Evolutionary conservation across 2,888 invertebrate species (phyloP), one percentile per base, ranked within the genome.

Genomic region (Cheilosia impressa): DNA sequence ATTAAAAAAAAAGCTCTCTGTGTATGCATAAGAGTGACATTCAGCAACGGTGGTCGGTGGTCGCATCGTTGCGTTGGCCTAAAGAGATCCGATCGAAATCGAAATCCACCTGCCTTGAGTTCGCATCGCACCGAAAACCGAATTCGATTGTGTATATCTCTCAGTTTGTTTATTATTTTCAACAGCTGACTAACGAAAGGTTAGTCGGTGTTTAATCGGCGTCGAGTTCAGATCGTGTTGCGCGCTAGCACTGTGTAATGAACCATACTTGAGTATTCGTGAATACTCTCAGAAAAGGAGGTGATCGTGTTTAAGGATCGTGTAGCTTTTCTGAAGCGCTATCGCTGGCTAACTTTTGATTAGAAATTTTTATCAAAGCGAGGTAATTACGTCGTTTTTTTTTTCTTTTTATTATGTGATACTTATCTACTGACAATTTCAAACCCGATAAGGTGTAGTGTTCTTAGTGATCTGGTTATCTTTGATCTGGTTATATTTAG

Each of bases 181-280:
- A 76, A 85, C 85, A 84, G 81, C 85, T 72, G 76, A 77, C 81
- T 66, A 47, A 62, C 62, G 52, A 66, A 22, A 76, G 73, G 81
- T 81, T 85, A 85, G 85, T 85, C 81, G 81, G 81, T 66, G 68
- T 81, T 81, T 60, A 81, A 77, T 72, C 81, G 85, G 85, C 81
- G 66, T 77, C 63, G 81, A 77, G 81, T 63, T 55, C 38, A 72
- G 85, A 77, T 81, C 72, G 72, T 45, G 41, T 47, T 13, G 13
- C 58, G 13, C 58, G 69, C 58, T 47, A 80, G 65, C 50, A 53
- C 22, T 15, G 55, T 63, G 62, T 63, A 50, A 80, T 75, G 72
- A 66, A 41, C 53, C 19, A 68, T 22, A 38, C 53, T 58, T 62
- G 43, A 47, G 71, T 13, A 31, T n/a, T 45, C n/a, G 55, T 47